Evolutionary conservation across 1,140 invertebrate genomes (phyloP), one percentile per base, ranked within the genome.

Genomic region (Drosophila sp.): DNA sequence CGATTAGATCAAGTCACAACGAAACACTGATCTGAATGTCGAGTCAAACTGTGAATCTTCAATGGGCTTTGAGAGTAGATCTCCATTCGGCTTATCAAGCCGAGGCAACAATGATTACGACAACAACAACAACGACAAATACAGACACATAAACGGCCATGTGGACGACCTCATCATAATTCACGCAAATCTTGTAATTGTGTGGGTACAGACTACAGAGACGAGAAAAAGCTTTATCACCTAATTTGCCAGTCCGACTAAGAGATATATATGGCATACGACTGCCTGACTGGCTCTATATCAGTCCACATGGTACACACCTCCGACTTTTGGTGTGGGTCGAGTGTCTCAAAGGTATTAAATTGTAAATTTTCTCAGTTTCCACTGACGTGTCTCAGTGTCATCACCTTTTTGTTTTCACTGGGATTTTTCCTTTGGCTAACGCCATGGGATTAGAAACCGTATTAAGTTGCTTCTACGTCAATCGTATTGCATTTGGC

Each of bases 101-200:
- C 50, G 44, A 56, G 29, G 29, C 35, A 44, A 76, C 69, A 38
- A 68, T 57, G 50, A 41, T 61, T 47, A n/a, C 11, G 60, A 23
- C 25, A 10, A 17, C 10, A 57, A 10, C 55, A 57, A 50, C 66
- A 63, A 10, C 62, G 32, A 35, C 66, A 63, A 10, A 56, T 11
- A 32, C 54, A 64, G 17, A 44, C 50, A 35, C 10, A 35, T 7
- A 41, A 54, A 38, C 57, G 25, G 17, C 29, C n/a, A 32, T 23
- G n/a, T 10, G 30, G 11, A 33, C 41, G 25, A 30, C 40, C 27
- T 25, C 41, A 61, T 79, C 76, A 72, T 82, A 86, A 79, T 72
- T 82, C 76, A 87, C 66, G 35, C 65, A 82, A 87, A 79, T 85
- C 83, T 70, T 70, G 66, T 85, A 65, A 73, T 54, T 55, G 47